Evolutionary conservation across 1,140 invertebrate species (phyloP), one percentile per base, ranked within the genome.

Genomic region (Pachypsylla venusta): DNA sequence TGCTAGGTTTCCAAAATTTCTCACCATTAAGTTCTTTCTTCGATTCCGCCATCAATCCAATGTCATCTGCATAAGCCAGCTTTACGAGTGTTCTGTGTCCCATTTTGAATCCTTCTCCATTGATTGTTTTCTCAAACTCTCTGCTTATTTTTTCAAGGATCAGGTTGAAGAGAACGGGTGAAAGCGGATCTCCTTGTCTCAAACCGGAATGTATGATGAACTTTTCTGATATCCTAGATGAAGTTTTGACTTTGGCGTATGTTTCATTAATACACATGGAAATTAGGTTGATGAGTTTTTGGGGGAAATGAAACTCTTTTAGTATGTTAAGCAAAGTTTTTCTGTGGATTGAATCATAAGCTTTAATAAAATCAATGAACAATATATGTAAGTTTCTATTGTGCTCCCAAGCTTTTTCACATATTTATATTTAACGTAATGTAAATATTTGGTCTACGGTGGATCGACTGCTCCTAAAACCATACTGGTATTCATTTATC

Each of bases 371-470:
- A 27, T 55, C 54, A 5, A 55, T 22, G 25, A 55, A 55, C 30
- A 35, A n/a, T 7, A 10, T 10, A 10, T 35, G 30, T n/a, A 35
- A 7, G n/a, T n/a, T 35, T 10, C 25, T 24, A 22, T 55, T 25
- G 24, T 19, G 24, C 22, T 55, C 54, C 54, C 12, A 55, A 3
- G 5, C 4, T 55, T 55, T 55, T 26, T 55, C 30, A n/a, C n/a
- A n/a, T n/a, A n/a, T n/a, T n/a, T n/a, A 57, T 53, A 61, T 27
- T 57, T 64, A 56, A 28, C 63, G 35, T 35, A 64, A 53, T 22
- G 61, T 58, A 59, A 64, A 64, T 20, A 65, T 58, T 54, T 65
- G 64, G 54, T 56, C 57, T 30, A 26, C 35, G 14, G 60, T 61
- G 13, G 57, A 61, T 35, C 35, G 58, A 1, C 60, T 35, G 20